Base-by-base conservation (phyloP, 2,888 invertebrate species). In the Taenaris catops region DNA sequence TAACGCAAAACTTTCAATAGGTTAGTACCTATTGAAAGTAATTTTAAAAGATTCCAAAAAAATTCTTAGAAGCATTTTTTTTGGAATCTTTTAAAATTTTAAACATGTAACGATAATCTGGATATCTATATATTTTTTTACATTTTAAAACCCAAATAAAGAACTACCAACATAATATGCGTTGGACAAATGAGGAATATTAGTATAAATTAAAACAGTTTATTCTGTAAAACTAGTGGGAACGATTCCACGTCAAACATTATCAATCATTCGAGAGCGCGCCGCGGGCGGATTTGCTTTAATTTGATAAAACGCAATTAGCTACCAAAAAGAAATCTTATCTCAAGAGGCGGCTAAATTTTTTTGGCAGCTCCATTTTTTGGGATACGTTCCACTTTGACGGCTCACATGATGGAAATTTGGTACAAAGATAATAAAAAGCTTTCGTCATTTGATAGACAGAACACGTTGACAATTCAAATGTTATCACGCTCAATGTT, bases 221-320 rank as follows among this genome's bases (percentile, higher is more conserved):
- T 84, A 83, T 74, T 80, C 70, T 74, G 75, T 76, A 73, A 79
- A 83, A 80, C 74, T 75, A 74, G 70, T 72, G 71, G 66, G 70
- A 68, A 65, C 61, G 62, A 57, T 53, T 46, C 55, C 55, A 67
- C 64, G 59, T 70, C 73, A 81, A 81, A 83, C 75, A 84, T 73
- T 73, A 86, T 86, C 80, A 84, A 86, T 86, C 84, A 86, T 61
- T 49, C 53, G 17, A 49, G 51, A 51, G 54, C 49, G 67, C 58
- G 64, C 68, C 63, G 66, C 70, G 55, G 68, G 62, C 70, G 55
- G 71, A 70, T 65, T 69, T 70, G 72, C 75, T 74, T 80, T 84
- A 81, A 86, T 86, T 84, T 86, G 86, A 86, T 86, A 86, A 84
- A 83, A 84, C 67, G 76, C 83, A 86, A 84, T 86, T 86, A 84